Percentiles rank a stretch among this genome's conserved stretches.
phyloP scores from a whole-genome alignment of 2,113 vertebrate genomes.

The Meleagris gallopavo region DNA sequence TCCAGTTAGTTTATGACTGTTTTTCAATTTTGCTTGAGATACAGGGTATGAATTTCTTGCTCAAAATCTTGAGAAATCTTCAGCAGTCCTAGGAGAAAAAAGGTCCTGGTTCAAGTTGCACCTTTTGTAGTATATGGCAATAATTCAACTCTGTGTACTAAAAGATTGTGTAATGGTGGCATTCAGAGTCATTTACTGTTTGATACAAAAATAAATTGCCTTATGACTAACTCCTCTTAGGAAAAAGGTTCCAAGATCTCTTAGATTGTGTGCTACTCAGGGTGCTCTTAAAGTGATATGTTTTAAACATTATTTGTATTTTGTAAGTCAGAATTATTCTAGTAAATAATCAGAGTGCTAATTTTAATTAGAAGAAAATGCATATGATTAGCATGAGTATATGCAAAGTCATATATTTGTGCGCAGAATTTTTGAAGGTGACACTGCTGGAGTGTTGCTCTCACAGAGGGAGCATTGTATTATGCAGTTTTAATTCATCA shows the following conservation, averaged over 20 bases:
- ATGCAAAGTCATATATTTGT: neutral
- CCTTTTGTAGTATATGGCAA: neutral
- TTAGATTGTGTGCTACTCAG: neutral
- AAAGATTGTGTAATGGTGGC: neutral
- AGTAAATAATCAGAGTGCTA: conserved; percentile 5
- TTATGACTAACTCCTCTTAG: neutral
- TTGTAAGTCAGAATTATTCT: neutral
- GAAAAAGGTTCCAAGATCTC: conserved; percentile 3
- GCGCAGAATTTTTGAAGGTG: conserved; percentile 14
- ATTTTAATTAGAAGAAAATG: conserved; percentile 17
- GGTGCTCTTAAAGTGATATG: neutral
- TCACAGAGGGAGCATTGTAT: neutral
- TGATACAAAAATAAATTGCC: conserved; percentile 18
- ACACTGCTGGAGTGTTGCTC: neutral
- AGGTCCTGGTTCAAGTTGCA: neutral
- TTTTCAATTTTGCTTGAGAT: neutral
- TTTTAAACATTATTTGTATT: conserved; percentile 44
- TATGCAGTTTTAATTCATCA: neutral
- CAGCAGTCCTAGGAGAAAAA: neutral
- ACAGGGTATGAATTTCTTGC: neutral
- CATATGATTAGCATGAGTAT: conserved; percentile 20
- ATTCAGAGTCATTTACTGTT: conserved; percentile 21
- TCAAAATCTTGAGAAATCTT: neutral
- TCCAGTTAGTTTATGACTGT: neutral
- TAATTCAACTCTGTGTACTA: neutral